Evolutionary conservation across 2,797 vertebrate genomes (phyloP).

Genomic region (Corythornis leucogaster): DNA sequence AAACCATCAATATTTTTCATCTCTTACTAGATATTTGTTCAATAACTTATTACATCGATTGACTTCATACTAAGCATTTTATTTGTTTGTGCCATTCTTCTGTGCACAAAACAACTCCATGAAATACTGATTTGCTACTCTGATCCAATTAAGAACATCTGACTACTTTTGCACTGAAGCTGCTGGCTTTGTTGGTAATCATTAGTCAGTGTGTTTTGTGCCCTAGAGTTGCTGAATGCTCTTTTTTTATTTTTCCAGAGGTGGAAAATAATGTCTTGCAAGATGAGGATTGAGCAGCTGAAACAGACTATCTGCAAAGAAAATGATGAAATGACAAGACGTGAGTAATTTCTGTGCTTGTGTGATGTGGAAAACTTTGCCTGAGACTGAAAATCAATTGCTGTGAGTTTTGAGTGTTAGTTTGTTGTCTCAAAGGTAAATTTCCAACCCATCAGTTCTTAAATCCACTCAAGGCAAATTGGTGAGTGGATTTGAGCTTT

Average conservation of each 20-base stretch:
- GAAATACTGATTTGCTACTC: not conserved
- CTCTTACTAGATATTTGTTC: not conserved
- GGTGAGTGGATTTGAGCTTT: not conserved
- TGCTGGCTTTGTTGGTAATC: slow-evolving; percentile 25
- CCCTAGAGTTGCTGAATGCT: slow-evolving; percentile 38
- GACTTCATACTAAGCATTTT: not conserved
- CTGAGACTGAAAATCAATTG: not conserved
- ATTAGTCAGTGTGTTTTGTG: not conserved
- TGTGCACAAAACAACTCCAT: not conserved
- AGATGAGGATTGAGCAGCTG: slow-evolving; percentile 94
- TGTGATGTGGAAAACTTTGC: not conserved
- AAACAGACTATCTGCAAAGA: slow-evolving; percentile 91
- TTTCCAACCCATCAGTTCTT: not conserved
- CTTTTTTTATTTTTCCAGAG: slow-evolving; percentile 80
- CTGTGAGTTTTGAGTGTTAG: not conserved
- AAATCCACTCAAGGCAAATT: not conserved
- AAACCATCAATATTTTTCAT: not conserved
- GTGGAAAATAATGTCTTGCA: slow-evolving; percentile 98
- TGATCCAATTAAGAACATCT: not conserved
- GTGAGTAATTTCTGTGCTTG: slow-evolving; percentile 78
- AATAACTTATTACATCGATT: not conserved
- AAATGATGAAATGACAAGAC: slow-evolving; percentile 88
- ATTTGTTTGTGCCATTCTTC: not conserved
- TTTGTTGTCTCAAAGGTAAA: not conserved
- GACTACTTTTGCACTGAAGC: slow-evolving; percentile 12